Base-by-base conservation (phyloP, 2,113 vertebrate genomes). In the Connochaetes taurinus region DNA sequence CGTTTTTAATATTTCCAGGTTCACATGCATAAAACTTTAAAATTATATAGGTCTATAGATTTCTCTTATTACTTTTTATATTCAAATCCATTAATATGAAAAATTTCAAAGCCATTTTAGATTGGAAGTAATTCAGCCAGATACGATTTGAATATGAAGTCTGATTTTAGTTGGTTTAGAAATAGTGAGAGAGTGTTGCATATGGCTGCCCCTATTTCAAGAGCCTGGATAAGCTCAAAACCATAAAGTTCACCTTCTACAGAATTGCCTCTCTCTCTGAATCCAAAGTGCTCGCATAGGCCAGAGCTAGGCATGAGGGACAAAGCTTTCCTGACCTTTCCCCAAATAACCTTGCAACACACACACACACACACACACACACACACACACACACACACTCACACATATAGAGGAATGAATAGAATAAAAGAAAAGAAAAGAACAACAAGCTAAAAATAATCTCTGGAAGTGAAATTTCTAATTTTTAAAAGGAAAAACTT, bases 41-140 rank as follows among this genome's bases (percentile, higher is more conserved):
- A 97, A 94, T 97, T 90, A 98, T 96, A 95, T 93, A 85, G 93
- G 93, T 95, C 96, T 97, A 85, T 89, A 95, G 96, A 98, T 98
- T 98, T 98, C 91, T 96, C 95, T 97, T 97, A 97, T 98, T 97
- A 87, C 93, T 92, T 97, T 98, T 98, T 98, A 97, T 96, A 96
- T 96, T 97, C 76, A 78, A 96, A 96, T 97, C 82, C 92, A 97
- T 97, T 97, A 97, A 98, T 94, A 97, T 96, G 95, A 98, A 98
- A 97, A 97, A 93, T 97, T 97, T 97, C 96, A 98, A 98, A 97
- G 98, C 93, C 96, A 97, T 96, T 95, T 92, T 96, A 97, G 95
- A 97, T 98, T 97, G 96, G 93, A 97, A 92, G 90, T 97, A 97
- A 96, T 91, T 95, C 97, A 94, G 84, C 64, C 74, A 83, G 90